These are phyloP conservation scores for Zoanthus solanderi DNA, from an alignment of 92 coral and sea anemone genomes.

Conservation along the genomic window DNA sequence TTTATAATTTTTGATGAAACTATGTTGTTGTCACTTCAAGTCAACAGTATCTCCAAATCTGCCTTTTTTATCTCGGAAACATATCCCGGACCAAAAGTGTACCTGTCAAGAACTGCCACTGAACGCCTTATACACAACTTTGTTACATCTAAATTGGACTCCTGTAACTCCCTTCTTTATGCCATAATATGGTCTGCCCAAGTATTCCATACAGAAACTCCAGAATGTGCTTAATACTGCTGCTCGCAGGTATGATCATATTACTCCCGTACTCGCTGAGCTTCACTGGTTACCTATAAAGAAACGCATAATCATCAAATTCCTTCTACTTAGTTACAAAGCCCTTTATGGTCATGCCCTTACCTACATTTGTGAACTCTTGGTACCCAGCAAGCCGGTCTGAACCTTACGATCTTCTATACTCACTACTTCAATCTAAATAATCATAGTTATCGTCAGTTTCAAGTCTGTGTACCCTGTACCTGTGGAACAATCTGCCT, in stretches of 20 bases:
- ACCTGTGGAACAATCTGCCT: constrained; percentile 27
- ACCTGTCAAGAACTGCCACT: constrained; percentile 43
- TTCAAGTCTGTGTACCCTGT: constrained; percentile 34
- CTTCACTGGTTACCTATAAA: constrained; percentile 62
- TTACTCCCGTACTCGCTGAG: constrained; percentile 50
- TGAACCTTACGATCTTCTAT: constrained; percentile 40
- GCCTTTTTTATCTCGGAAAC: constrained; percentile 55
- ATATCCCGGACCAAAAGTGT: constrained; percentile 53
- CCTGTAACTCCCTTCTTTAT: constrained; percentile 39
- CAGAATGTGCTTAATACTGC: constrained; percentile 62
- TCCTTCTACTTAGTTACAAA: constrained; percentile 53
- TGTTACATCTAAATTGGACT: constrained; percentile 54
- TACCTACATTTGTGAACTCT: constrained; percentile 49
- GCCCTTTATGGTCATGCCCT: constrained; percentile 48
- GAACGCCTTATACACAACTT: constrained; percentile 51
- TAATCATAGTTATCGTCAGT: constrained; percentile 35
- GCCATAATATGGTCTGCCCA: constrained; percentile 36
- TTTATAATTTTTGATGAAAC: constrained; percentile 37
- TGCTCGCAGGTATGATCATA: constrained; percentile 53
- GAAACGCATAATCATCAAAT: constrained; percentile 53
- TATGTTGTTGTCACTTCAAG: constrained; percentile 46
- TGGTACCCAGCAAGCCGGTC: constrained; percentile 34
- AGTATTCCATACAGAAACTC: constrained; percentile 48
- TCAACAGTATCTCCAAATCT: constrained; percentile 56
- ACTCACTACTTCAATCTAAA: constrained; percentile 21